Conservation (phyloP, 1,140 invertebrate species). For the Marisa cornuarietis region DNA sequence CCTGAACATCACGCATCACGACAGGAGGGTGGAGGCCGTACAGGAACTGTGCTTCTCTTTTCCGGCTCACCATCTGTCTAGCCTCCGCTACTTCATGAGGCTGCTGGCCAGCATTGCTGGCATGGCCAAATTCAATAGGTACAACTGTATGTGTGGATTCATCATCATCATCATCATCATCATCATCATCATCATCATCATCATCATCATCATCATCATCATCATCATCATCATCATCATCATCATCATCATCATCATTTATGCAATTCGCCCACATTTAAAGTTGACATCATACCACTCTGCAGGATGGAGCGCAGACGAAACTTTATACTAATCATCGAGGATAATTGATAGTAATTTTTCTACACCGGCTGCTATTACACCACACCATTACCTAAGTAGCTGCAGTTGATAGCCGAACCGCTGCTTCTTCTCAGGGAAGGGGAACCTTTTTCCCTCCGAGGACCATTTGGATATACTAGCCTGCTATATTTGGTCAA, state of each 20-base stretch:
- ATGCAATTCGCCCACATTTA: not conserved
- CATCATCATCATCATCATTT: not conserved
- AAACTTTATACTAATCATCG: too few species aligned
- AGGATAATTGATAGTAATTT: too few species aligned
- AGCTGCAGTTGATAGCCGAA: too few species aligned
- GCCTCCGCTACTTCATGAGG: conserved; percentile 21
- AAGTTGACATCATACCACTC: too few species aligned
- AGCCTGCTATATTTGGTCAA: too few species aligned
- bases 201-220: not conserved
- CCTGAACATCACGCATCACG: not conserved
- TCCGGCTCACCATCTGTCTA: conserved; percentile 18
- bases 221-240: not conserved
- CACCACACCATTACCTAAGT: too few species aligned
- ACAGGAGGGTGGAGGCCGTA: conserved; percentile 3
- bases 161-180: not conserved
- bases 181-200: conserved; percentile 15
- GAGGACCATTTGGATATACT: too few species aligned
- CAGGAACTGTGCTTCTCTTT: conserved; percentile 14
- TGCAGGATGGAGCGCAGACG: too few species aligned
- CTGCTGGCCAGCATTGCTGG: conserved; percentile 3
- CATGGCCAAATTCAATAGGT: not conserved
- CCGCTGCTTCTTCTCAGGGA: too few species aligned
- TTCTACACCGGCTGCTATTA: too few species aligned
- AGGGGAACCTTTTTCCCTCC: too few species aligned
- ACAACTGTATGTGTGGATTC: not conserved